Conservation (phyloP, 2,797 vertebrate genomes). For the Mus spretus region DNA sequence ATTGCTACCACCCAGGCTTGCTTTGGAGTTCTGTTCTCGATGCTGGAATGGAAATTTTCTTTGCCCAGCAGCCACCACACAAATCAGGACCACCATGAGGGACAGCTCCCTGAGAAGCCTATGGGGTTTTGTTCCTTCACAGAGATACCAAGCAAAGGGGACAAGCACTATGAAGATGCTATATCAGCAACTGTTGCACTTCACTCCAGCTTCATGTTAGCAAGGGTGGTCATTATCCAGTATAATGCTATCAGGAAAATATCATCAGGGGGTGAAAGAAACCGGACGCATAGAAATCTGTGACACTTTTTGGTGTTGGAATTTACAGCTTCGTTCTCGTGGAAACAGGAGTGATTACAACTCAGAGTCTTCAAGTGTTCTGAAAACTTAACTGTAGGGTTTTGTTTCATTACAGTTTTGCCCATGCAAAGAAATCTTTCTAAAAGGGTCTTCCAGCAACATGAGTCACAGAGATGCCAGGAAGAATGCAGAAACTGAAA, state of each 20-base stretch:
- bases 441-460: constrained; percentile 67
- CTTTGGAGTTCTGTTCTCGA: not conserved
- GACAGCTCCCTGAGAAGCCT: not conserved
- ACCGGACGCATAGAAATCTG: constrained; percentile 18
- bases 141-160: not conserved
- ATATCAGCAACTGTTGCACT: not conserved
- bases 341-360: constrained; percentile 70
- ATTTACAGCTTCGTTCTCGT: not conserved
- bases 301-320: constrained; percentile 64
- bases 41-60: not conserved
- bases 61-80: not conserved
- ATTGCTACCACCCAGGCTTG: not conserved
- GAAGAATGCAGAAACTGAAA: constrained; percentile 70
- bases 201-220: constrained; percentile 9
- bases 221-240: constrained; percentile 13
- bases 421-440: constrained; percentile 71
- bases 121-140: not conserved
- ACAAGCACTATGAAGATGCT: not conserved
- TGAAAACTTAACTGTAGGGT: constrained; percentile 58
- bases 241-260: constrained; percentile 45
- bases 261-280: constrained; percentile 38
- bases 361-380: constrained; percentile 59
- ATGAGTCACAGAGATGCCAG: constrained; percentile 64
- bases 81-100: not conserved
- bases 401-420: constrained; percentile 72